Base-by-base conservation (phyloP, 1,140 invertebrate genomes). In the Eumaeus atala region DNA sequence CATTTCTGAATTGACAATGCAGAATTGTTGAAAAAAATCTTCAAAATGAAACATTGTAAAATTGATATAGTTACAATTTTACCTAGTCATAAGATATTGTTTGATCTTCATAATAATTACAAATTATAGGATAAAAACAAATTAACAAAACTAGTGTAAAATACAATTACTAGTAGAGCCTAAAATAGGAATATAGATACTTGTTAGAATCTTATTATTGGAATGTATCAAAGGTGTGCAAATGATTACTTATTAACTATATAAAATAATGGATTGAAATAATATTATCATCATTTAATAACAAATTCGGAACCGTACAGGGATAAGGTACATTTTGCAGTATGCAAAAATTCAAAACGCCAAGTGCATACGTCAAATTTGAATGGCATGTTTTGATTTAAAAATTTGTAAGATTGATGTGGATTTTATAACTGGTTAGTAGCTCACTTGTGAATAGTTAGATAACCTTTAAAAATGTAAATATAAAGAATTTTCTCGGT, bases 221-320 rank as follows among this genome's bases (percentile, higher is more conserved):
- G 40, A 53, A 42, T 42, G 28, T 53, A 42, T 28, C 18, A 40
- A 42, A 44, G 14, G 33, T 53, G 51, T 42, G 37, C 37, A 42
- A 53, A 50, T 35, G 16, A 14, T 14, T 50, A 50, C 12, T 35
- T 21, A 17, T 42, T 42, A 42, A 33, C n/a, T 28, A 59, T 65
- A 42, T 58, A 37, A 56, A 62, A 57, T 48, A 48, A 59, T 56
- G 61, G 21, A 60, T 58, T 58, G 57, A 56, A 60, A 66, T 62
- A 72, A 40, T 40, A 44, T 44, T 44, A 68, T 67, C 72, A 69
- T 74, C 71, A 64, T 54, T 59, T 59, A 70, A 67, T 57, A 76
- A 82, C 84, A 84, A 87, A 87, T 87, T 87, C 84, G 84, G 84
- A 84, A 82, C 66, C 81, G 79, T 84, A 87, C 84, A 87, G 84